A percentile compares a stretch with the other conserved stretches of the same genome.
Evolutionary conservation across 2,113 vertebrate species (phyloP).

Genomic region (Oenanthe oenanthe): DNA sequence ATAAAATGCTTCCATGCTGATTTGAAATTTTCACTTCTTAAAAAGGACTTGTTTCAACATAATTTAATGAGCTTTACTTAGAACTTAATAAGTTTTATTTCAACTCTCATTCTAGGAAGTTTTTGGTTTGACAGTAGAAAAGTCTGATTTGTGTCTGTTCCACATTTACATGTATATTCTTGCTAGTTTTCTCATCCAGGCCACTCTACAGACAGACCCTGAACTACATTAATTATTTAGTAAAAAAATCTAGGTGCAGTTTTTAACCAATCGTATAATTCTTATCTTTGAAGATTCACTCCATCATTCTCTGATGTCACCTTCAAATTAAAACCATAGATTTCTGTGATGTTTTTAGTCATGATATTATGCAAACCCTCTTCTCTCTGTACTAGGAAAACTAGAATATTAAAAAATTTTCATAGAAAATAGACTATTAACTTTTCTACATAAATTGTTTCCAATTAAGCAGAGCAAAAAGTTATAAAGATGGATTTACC

Average conservation of each 20-base stretch:
- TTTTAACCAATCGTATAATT: background rate
- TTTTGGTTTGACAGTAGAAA: background rate
- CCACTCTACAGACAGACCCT: background rate
- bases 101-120: background rate
- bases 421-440: background rate
- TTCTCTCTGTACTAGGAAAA: background rate
- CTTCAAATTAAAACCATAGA: background rate
- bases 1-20: background rate
- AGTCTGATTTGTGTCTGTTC: background rate
- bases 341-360: background rate
- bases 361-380: background rate
- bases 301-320: background rate
- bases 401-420: background rate
- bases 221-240: background rate
- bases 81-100: background rate
- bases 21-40: background rate
- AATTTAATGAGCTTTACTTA: background rate
- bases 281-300: background rate
- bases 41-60: slow-evolving; percentile 27
- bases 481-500: background rate
- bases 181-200: background rate
- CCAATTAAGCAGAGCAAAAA: background rate
- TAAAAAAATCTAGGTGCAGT: background rate
- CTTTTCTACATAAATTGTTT: background rate
- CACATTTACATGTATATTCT: background rate